Evolutionary conservation across 2,888 invertebrate genomes (phyloP).

Genomic region (Sialis lutaria): DNA sequence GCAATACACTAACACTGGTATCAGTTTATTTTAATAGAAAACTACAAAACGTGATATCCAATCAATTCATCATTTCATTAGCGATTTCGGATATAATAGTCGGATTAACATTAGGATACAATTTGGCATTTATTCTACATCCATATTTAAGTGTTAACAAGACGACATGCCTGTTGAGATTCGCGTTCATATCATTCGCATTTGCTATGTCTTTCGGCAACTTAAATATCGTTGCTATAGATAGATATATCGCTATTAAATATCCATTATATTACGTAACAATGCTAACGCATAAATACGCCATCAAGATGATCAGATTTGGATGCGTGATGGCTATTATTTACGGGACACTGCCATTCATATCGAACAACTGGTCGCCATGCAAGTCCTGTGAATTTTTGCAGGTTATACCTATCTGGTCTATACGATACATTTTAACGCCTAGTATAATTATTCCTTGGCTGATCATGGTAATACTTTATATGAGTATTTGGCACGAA

Average conservation of each 20-base stretch:
- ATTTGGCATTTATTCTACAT: constrained; percentile 54
- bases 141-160: constrained; percentile 37
- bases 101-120: constrained; percentile 59
- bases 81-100: constrained; percentile 66
- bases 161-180: constrained; percentile 48
- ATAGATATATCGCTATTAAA: constrained; percentile 61
- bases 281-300: constrained; percentile 51
- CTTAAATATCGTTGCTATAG: constrained; percentile 59
- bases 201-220: constrained; percentile 66
- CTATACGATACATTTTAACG: constrained; percentile 33
- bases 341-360: constrained; percentile 50
- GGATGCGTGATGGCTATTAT: constrained; percentile 51
- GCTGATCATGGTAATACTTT: constrained; percentile 56
- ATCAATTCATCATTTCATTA: constrained; percentile 61
- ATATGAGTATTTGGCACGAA: constrained; percentile 63
- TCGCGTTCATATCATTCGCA: constrained; percentile 55
- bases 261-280: constrained; percentile 62
- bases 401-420: constrained; percentile 32
- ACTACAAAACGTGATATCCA: constrained; percentile 51
- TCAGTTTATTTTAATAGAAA: constrained; percentile 54
- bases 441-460: constrained; percentile 58
- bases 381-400: constrained; percentile 48
- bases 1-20: constrained; percentile 58
- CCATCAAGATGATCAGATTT: constrained; percentile 39
- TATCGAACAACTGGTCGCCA: constrained; percentile 60